These are phyloP conservation scores for Teleogryllus oceanicus DNA, from an alignment of 2,888 invertebrate species.

Conservation along the genomic window DNA sequence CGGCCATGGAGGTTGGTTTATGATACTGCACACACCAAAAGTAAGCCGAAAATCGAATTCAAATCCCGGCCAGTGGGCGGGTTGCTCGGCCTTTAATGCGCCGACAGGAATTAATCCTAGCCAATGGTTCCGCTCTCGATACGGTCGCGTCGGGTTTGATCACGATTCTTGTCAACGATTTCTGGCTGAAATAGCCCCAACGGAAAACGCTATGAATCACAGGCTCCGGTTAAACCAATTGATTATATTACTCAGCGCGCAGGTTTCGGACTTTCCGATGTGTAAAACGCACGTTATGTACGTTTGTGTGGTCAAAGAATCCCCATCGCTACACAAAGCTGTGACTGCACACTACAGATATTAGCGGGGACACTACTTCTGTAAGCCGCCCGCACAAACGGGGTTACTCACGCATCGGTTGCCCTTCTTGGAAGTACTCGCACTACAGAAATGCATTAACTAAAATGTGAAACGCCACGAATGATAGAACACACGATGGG, in stretches of 20 bases:
- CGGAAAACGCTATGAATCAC: conserved; percentile 10
- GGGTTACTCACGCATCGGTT: not conserved
- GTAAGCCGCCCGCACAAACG: not conserved
- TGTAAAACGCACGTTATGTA: not conserved
- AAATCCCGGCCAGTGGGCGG: not conserved
- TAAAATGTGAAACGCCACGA: too few relatives aligned
- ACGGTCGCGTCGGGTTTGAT: conserved; percentile 7
- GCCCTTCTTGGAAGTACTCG: not conserved
- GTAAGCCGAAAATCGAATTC: conserved; percentile 1
- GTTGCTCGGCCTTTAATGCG: not conserved
- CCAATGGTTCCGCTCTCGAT: not conserved
- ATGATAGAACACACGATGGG: too few relatives aligned
- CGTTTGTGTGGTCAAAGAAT: conserved; percentile 2
- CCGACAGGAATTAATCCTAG: conserved; percentile 1
- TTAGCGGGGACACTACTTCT: not conserved
- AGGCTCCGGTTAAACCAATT: not conserved
- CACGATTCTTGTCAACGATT: conserved; percentile 6
- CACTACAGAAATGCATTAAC: too few relatives aligned
- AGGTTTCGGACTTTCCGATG: conserved; percentile 4
- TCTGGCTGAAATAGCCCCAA: not conserved
- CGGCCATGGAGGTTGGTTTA: not conserved
- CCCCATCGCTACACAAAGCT: not conserved
- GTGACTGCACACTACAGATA: not conserved
- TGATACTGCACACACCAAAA: not conserved
- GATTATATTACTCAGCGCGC: not conserved